Conservation (phyloP, 1,140 invertebrate species). For the Cheumatopsyche charites region DNA sequence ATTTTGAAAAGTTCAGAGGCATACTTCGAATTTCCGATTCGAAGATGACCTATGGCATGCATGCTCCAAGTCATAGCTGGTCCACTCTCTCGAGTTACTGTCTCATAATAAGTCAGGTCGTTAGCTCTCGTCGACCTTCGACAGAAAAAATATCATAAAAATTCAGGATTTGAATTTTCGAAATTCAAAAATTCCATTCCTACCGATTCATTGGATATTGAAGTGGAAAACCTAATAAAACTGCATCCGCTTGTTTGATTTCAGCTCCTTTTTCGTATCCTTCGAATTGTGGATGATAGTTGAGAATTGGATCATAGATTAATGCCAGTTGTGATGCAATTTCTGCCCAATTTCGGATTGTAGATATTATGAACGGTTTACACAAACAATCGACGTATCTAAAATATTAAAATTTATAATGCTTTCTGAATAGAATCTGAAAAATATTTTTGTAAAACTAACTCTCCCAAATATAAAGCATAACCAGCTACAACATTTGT, state of each 20-base stretch:
- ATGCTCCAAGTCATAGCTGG: slow-evolving; percentile 68
- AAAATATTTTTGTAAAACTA: slow-evolving; percentile 34
- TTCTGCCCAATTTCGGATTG: slow-evolving; percentile 57
- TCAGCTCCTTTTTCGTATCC: slow-evolving; percentile 56
- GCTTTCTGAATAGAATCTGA: slow-evolving; percentile 23
- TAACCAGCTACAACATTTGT: slow-evolving; percentile 64
- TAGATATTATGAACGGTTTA: slow-evolving; percentile 54
- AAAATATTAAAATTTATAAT: slow-evolving; percentile 34
- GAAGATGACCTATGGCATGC: slow-evolving; percentile 62
- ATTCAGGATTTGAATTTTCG: background rate
- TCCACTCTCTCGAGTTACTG: slow-evolving; percentile 59
- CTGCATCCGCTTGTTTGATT: slow-evolving; percentile 65
- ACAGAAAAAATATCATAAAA: background rate
- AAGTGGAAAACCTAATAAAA: slow-evolving; percentile 62
- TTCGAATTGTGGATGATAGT: slow-evolving; percentile 64
- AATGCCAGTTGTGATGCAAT: slow-evolving; percentile 60
- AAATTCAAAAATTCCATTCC: slow-evolving; percentile 7
- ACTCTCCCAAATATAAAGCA: slow-evolving; percentile 62
- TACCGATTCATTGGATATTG: slow-evolving; percentile 61
- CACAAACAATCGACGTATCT: slow-evolving; percentile 60
- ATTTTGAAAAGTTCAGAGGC: slow-evolving; percentile 59
- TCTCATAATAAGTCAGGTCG: slow-evolving; percentile 62
- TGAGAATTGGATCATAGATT: slow-evolving; percentile 54
- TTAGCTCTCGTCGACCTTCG: slow-evolving; percentile 59
- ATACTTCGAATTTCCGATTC: slow-evolving; percentile 51